Conservation (phyloP, 2,888 invertebrate genomes). For the Antheraea assamensis region DNA sequence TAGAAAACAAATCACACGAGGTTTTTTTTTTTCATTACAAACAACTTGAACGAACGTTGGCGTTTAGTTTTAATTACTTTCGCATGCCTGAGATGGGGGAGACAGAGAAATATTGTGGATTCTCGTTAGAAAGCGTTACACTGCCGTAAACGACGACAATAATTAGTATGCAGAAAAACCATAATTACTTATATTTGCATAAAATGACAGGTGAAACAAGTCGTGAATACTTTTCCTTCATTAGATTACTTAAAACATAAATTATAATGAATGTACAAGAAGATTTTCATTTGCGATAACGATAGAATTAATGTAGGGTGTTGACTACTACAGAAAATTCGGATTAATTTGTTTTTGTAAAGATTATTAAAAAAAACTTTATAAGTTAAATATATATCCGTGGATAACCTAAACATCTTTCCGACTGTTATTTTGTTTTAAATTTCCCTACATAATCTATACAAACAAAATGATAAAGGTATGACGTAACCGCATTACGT, state of each 20-base stretch:
- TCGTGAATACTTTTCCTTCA: background rate
- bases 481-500: too few species aligned
- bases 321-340: background rate
- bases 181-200: conserved; percentile 11
- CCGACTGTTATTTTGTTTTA: too few species aligned
- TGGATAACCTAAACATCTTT: background rate
- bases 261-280: background rate
- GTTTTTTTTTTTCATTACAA: conserved; percentile 7
- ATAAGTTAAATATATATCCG: background rate
- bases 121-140: conserved; percentile 65
- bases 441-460: too few species aligned
- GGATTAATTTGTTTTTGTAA: background rate
- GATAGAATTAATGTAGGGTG: background rate
- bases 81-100: conserved; percentile 66
- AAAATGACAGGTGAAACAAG: background rate
- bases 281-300: too few species aligned
- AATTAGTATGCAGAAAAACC: conserved; percentile 14
- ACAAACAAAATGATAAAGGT: too few species aligned
- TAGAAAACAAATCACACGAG: conserved; percentile 4
- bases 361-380: background rate
- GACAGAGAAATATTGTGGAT: conserved; percentile 55
- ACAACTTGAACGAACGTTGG: conserved; percentile 1
- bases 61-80: conserved; percentile 57
- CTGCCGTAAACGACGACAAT: conserved; percentile 36
- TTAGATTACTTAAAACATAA: background rate